phyloP scores from a whole-genome alignment of 2,113 vertebrate species.

The Pedetes capensis region DNA sequence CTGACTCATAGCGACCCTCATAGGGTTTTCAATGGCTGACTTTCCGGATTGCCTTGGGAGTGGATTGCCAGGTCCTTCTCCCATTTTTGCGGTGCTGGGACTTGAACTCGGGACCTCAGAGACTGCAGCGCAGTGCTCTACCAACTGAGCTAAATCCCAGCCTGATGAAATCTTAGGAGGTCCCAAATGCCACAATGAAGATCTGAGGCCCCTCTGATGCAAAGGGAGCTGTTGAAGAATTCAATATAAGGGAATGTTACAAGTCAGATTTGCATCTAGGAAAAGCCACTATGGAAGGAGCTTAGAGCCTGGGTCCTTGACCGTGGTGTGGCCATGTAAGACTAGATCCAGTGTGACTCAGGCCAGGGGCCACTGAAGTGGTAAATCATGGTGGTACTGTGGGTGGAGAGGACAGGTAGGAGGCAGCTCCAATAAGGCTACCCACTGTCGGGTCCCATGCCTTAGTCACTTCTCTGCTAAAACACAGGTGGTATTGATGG shows the following conservation, averaged over 20 bases:
- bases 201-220: neutral
- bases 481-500: neutral
- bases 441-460: fast-evolving
- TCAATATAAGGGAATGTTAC: neutral
- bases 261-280: neutral
- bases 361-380: neutral
- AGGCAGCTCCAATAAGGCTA: no score
- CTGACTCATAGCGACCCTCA: no score
- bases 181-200: neutral
- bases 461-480: neutral
- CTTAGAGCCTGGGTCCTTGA: neutral
- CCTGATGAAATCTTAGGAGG: neutral
- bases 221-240: neutral
- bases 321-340: neutral
- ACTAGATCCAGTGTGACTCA: neutral
- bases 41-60: no score
- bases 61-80: no score
- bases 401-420: neutral
- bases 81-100: no score
- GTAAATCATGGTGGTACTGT: fast-evolving
- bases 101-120: no score
- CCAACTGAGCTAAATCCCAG: no score
- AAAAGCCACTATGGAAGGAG: neutral
- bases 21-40: no score
- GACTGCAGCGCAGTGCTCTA: no score